These are phyloP conservation scores for Asbolus verrucosus DNA, from an alignment of 1,140 invertebrate genomes.

Conservation along the genomic window DNA sequence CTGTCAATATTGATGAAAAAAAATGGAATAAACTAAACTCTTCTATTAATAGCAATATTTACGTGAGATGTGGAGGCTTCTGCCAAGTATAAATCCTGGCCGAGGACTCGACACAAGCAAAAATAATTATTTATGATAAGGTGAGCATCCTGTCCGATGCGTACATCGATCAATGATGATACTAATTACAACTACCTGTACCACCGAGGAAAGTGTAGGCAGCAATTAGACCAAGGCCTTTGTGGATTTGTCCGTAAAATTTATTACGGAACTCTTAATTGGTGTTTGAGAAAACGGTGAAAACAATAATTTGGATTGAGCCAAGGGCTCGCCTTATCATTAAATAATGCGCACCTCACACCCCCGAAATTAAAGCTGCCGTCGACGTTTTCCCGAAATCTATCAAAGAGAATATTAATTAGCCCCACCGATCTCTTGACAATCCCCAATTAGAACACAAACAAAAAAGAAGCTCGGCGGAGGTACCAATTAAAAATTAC, in stretches of 20 bases:
- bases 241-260: conserved; percentile 20
- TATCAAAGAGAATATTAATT: conserved; percentile 34
- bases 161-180: conserved; percentile 5
- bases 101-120: conserved; percentile 1
- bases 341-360: neutral
- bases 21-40: no score
- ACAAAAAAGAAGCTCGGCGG: conserved; percentile 10
- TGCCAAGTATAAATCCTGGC: no score
- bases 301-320: conserved; percentile 22
- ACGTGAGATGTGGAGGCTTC: no score
- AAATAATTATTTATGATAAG: conserved; percentile 14
- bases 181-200: conserved; percentile 30
- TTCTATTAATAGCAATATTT: neutral
- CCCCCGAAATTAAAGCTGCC: conserved; percentile 16
- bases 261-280: conserved; percentile 12
- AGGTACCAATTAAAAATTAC: conserved; percentile 59
- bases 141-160: conserved; percentile 3
- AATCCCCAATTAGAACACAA: conserved; percentile 16
- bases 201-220: conserved; percentile 10
- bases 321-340: conserved; percentile 5
- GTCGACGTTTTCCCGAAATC: conserved; percentile 24
- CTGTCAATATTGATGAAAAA: no score
- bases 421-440: neutral
- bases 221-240: conserved; percentile 12
- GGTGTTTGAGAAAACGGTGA: conserved; percentile 29